A percentile compares a stretch with the other conserved stretches of the same genome.
Conservation (phyloP, 2,797 vertebrate genomes). For the Mionectes olivaceus region DNA sequence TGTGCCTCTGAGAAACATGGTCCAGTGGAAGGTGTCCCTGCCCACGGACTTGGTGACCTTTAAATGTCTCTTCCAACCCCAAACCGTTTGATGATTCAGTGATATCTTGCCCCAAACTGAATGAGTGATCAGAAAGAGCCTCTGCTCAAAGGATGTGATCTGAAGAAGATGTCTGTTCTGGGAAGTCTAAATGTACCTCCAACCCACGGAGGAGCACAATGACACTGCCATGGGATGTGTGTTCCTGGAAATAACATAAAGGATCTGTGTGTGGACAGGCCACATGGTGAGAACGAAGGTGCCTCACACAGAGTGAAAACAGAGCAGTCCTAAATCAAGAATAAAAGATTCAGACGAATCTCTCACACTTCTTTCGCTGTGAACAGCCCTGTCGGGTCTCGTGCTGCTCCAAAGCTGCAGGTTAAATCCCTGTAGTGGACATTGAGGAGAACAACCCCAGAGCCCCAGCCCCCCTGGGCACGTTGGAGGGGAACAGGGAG, state of each 20-base stretch:
- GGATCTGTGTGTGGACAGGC: fast-evolving
- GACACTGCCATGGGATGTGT: neutral
- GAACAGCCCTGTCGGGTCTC: neutral
- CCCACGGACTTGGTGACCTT: neutral
- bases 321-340: fast-evolving
- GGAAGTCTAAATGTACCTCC: neutral
- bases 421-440: neutral
- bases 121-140: neutral
- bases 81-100: neutral
- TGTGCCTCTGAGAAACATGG: neutral
- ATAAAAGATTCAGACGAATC: neutral
- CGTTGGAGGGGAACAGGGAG: fast-evolving
- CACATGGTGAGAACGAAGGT: neutral
- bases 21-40: neutral
- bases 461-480: fast-evolving
- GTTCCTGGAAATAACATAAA: neutral
- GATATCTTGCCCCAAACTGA: neutral
- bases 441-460: fast-evolving
- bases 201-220: neutral
- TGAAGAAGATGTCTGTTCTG: neutral
- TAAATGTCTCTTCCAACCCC: neutral
- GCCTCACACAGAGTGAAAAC: neutral
- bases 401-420: neutral
- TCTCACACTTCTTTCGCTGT: neutral
- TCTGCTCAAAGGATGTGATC: neutral